phyloP scores from a whole-genome alignment of 2,797 vertebrate genomes.

The Spinus olivaceus region DNA sequence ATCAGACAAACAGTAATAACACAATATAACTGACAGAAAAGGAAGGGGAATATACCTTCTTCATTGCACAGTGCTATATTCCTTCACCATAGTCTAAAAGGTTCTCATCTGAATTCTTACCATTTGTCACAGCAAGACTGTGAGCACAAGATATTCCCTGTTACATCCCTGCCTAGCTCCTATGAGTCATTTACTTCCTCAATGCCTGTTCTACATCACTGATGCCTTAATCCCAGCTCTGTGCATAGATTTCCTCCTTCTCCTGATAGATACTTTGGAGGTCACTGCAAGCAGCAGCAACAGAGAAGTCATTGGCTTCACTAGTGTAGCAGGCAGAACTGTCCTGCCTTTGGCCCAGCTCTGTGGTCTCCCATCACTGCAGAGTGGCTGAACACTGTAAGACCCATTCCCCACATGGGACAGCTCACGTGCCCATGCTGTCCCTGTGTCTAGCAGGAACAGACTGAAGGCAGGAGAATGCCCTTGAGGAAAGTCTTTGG shows the following conservation, averaged over 20 bases:
- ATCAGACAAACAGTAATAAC: neutral
- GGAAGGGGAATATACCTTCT: neutral
- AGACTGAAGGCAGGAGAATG: neutral
- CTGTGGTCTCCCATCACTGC: neutral
- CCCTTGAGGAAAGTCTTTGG: neutral
- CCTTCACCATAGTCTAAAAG: neutral
- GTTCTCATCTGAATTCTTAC: neutral
- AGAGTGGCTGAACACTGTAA: neutral
- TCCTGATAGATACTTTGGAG: neutral
- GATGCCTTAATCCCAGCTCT: neutral
- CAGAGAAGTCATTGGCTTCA: neutral
- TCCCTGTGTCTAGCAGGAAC: fast-evolving
- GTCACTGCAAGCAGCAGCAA: neutral
- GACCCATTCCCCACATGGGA: neutral
- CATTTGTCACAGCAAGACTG: neutral
- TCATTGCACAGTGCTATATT: neutral
- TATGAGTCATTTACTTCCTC: neutral
- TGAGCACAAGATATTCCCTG: neutral
- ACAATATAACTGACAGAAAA: neutral
- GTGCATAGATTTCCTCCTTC: neutral
- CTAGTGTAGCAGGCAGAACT: neutral
- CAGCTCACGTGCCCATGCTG: neutral
- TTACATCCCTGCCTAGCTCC: neutral
- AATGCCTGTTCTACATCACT: neutral
- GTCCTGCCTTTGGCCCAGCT: neutral